These are phyloP conservation scores for Neosilurus hyrtlii DNA, from an alignment of 2,797 vertebrate genomes.

Conservation along the genomic window DNA sequence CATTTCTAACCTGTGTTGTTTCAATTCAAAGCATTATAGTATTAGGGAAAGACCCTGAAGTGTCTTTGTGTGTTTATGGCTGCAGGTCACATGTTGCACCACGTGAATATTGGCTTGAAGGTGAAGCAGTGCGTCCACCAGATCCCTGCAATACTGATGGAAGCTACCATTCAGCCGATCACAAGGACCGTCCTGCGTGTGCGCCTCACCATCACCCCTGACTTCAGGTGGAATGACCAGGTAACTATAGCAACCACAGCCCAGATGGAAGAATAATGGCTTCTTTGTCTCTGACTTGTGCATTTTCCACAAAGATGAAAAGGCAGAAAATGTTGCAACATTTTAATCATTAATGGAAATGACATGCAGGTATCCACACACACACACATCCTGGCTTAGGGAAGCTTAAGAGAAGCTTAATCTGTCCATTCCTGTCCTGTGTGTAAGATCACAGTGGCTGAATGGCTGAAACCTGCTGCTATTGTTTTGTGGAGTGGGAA, in stretches of 20 bases:
- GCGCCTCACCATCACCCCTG: slow-evolving; percentile 81
- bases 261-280: slow-evolving; percentile 7
- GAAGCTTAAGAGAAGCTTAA: slow-evolving; percentile 51
- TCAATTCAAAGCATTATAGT: background rate
- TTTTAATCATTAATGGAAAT: slow-evolving; percentile 9
- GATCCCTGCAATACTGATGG: slow-evolving; percentile 89
- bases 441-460: slow-evolving; percentile 55
- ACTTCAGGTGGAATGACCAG: slow-evolving; percentile 96
- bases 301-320: slow-evolving; percentile 10
- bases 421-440: slow-evolving; percentile 51
- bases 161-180: slow-evolving; percentile 94
- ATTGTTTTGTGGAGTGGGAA: slow-evolving; percentile 52
- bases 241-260: slow-evolving; percentile 67
- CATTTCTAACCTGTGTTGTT: background rate
- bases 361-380: background rate
- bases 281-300: background rate
- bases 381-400: slow-evolving; percentile 28
- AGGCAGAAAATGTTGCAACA: background rate
- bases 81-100: slow-evolving; percentile 95
- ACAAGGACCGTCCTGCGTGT: slow-evolving; percentile 93
- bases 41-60: background rate
- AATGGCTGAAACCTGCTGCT: slow-evolving; percentile 46
- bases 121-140: slow-evolving; percentile 97
- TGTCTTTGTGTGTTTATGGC: slow-evolving; percentile 14
- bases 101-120: slow-evolving; percentile 91